Evolutionary conservation across 2,113 vertebrate genomes (phyloP).

Genomic region (Elachura formosa): DNA sequence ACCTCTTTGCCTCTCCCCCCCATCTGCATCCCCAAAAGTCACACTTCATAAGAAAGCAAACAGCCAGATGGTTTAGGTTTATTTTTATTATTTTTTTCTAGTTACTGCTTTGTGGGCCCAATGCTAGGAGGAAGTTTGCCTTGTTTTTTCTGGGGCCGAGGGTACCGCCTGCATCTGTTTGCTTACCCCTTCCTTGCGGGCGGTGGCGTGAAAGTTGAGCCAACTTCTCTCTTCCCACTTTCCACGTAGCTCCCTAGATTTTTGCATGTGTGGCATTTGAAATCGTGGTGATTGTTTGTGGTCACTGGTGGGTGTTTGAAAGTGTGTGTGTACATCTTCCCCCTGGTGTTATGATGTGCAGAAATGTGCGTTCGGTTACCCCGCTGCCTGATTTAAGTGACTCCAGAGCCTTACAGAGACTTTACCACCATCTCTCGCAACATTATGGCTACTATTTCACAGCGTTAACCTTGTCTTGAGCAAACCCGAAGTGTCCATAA

Average conservation of each 20-base stretch:
- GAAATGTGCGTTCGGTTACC: conserved; percentile 47
- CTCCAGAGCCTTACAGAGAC: conserved; percentile 32
- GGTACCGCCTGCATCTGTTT: not conserved
- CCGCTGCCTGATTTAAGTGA: conserved; percentile 22
- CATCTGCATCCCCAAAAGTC: not conserved
- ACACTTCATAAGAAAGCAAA: not conserved
- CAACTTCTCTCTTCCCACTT: not conserved
- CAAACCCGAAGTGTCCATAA: conserved; percentile 48
- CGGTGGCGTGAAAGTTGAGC: not conserved
- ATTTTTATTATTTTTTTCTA: not conserved
- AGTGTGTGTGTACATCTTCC: not conserved
- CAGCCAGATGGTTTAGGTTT: not conserved
- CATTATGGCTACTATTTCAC: conserved; percentile 35
- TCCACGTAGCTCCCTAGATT: not conserved
- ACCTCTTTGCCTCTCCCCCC: not conserved
- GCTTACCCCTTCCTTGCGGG: not conserved
- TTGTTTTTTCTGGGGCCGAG: not conserved
- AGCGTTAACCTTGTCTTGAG: not conserved
- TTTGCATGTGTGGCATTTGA: not conserved
- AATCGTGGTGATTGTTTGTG: conserved; percentile 30
- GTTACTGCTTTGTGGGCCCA: not conserved
- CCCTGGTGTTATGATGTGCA: not conserved
- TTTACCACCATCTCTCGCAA: conserved; percentile 8
- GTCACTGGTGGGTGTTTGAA: conserved; percentile 30
- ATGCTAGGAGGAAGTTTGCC: not conserved